A percentile compares a stretch with the other conserved stretches of the same genome.
Evolutionary conservation across 2,888 invertebrate genomes (phyloP).

Genomic region (Lycaena phlaeas): DNA sequence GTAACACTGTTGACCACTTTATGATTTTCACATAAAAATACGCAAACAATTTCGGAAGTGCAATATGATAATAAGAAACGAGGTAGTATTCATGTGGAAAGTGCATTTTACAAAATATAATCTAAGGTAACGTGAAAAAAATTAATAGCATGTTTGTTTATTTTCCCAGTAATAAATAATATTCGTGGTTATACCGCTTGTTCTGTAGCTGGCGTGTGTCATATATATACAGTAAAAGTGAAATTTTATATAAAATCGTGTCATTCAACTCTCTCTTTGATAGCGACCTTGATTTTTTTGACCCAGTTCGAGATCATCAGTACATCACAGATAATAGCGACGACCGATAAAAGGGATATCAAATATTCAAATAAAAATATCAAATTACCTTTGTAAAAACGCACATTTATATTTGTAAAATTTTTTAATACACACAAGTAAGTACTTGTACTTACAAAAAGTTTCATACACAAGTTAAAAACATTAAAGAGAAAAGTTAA

Average conservation of each 20-base stretch:
- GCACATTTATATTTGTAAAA: too few species aligned
- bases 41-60: background rate
- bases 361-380: too few species aligned
- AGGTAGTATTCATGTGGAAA: background rate
- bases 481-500: too few species aligned
- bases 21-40: conserved; percentile 2
- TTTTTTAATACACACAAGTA: too few species aligned
- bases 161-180: background rate
- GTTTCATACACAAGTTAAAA: too few species aligned
- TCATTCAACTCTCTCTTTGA: conserved; percentile 24
- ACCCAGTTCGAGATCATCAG: conserved; percentile 18
- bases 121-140: background rate
- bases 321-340: background rate
- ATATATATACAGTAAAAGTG: conserved; percentile 22
- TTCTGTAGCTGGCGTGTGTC: conserved; percentile 6
- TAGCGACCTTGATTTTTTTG: conserved; percentile 26
- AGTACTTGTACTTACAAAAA: too few species aligned
- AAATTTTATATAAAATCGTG: conserved; percentile 19
- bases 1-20: conserved; percentile 17
- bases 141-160: background rate
- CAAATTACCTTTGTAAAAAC: too few species aligned
- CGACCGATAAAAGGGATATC: background rate
- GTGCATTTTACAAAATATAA: background rate
- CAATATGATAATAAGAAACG: too few species aligned
- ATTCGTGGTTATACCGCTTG: background rate